Evolutionary conservation across 2,797 vertebrate species (phyloP), one percentile per base, ranked within the genome.

Genomic region (Vespertilio murinus): DNA sequence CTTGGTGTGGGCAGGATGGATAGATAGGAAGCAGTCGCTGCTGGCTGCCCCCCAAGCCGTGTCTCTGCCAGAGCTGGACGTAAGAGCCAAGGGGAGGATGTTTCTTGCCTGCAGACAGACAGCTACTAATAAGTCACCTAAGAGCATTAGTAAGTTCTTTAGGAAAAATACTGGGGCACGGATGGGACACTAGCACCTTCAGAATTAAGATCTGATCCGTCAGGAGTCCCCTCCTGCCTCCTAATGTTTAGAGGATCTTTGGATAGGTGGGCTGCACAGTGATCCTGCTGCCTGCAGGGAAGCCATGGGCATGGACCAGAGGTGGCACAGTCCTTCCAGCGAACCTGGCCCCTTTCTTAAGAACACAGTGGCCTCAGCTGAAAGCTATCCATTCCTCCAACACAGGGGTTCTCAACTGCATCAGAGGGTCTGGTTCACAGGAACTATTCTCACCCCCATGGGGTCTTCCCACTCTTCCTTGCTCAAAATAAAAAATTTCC

Each of bases 101-200:
- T 11, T 1, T 25, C 35, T 45, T 47, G 64, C 25, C 71, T 77
- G 38, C 52, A 3, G 65, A 71, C 30, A 38, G 40, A 30, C 18
- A 54, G 59, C 11, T 56, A 54, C 52, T 22, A 54, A 54, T 54
- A 38, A 30, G 59, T n/a, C 65, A 16, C 25, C 40, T 49, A 49
- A 74, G 85, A 86, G 69, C 91, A 71, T 54, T 3, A 59, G 79
- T 20, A 65, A 93, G 69, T 49, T 88, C 82, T 92, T 75, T 67
- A 91, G 67, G 33, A 77, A 25, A 56, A 88, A 73, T 80, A 54
- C 0, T 79, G 16, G n/a, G n/a, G 6, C 69, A 13, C 17, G 13
- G 28, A 49, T 22, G 33, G 67, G 64, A 67, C 67, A 5, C 42
- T 30, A 8, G 61, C 49, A 7, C 30, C 64, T 77, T 54, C 16